A percentile compares a stretch with the other conserved stretches of the same genome.
These are phyloP conservation scores for Rhabdophis nuchalis DNA, from an alignment of 2,797 vertebrate species.

Conservation along the genomic window DNA sequence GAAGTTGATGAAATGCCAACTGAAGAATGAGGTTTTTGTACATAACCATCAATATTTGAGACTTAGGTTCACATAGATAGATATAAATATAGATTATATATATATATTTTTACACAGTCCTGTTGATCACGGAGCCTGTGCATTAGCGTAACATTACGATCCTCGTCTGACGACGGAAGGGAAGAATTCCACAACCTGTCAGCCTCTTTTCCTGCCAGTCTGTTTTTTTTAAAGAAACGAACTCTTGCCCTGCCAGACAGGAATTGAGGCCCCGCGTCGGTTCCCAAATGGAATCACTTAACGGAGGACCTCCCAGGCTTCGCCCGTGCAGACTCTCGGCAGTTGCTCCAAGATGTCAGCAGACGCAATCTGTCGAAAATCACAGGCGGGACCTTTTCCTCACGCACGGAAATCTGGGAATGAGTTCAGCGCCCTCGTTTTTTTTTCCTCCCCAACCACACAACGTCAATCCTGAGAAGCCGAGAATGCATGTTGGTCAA, in stretches of 20 bases:
- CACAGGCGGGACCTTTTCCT: not conserved
- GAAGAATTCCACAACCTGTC: not conserved
- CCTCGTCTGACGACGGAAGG: accelerated
- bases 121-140: not conserved
- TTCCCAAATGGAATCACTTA: not conserved
- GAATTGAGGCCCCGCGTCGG: not conserved
- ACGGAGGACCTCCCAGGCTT: not conserved
- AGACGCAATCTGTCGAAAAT: not conserved
- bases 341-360: not conserved
- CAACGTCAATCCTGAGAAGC: too few species aligned
- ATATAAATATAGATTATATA: not conserved
- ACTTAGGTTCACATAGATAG: not conserved
- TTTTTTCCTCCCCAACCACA: not conserved
- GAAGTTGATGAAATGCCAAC: not conserved
- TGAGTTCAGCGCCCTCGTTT: accelerated
- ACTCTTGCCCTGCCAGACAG: not conserved
- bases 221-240: not conserved
- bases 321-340: not conserved
- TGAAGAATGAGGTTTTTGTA: not conserved
- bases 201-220: not conserved
- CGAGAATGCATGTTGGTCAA: accelerated
- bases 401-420: not conserved
- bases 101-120: not conserved
- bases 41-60: not conserved
- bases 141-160: not conserved